A percentile compares a stretch with the other conserved stretches of the same genome.
Conservation (phyloP, 2,113 vertebrate species). For the Forbesichthys papilliferus region DNA sequence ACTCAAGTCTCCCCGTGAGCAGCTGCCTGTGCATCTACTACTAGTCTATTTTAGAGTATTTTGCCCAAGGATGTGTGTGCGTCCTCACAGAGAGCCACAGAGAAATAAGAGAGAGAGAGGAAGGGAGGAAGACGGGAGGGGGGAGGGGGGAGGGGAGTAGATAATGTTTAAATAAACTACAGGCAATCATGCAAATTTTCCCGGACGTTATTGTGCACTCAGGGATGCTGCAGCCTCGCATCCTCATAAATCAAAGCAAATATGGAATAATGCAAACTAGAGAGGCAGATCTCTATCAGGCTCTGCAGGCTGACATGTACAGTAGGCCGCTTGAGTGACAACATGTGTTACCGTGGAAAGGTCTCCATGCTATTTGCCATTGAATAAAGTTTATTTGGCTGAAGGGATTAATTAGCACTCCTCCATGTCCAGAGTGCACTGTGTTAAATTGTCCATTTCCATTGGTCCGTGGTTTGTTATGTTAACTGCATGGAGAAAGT, state of each 20-base stretch:
- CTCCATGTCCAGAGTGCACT: slow-evolving; percentile 17
- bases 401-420: slow-evolving; percentile 38
- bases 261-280: slow-evolving; percentile 66
- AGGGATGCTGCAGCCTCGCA: slow-evolving; percentile 44
- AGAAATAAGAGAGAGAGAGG: slow-evolving; percentile 43
- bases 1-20: slow-evolving; percentile 79
- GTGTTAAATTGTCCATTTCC: slow-evolving; percentile 5
- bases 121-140: slow-evolving; percentile 44
- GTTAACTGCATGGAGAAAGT: slow-evolving; percentile 21
- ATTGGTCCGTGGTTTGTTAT: slow-evolving; percentile 34
- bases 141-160: slow-evolving; percentile 36
- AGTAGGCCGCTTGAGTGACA: slow-evolving; percentile 18
- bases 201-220: slow-evolving; percentile 42
- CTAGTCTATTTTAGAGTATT: slow-evolving; percentile 78
- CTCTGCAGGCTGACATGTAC: slow-evolving; percentile 19
- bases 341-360: slow-evolving; percentile 33
- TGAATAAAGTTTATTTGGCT: slow-evolving; percentile 40
- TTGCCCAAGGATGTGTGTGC: slow-evolving; percentile 73
- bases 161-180: slow-evolving; percentile 76
- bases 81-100: slow-evolving; percentile 67
- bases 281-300: slow-evolving; percentile 50
- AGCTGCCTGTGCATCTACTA: slow-evolving; percentile 72
- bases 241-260: slow-evolving; percentile 58
- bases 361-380: slow-evolving; percentile 23
- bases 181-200: slow-evolving; percentile 76